Evolutionary conservation across 2,888 invertebrate genomes (phyloP).

Genomic region (Blomia tropicalis): DNA sequence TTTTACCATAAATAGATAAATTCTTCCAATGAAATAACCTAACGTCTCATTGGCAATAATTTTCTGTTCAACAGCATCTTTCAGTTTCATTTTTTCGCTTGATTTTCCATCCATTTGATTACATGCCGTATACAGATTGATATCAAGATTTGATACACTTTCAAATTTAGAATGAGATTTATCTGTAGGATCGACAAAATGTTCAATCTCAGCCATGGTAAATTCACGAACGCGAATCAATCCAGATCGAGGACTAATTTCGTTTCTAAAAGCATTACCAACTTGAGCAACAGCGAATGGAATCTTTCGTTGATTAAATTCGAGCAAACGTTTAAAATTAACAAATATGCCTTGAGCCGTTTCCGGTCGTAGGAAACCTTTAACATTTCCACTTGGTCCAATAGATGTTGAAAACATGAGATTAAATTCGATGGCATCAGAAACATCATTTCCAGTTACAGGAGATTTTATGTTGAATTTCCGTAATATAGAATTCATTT

Average conservation of each 20-base stretch:
- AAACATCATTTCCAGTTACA: slow-evolving; percentile 74
- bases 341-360: slow-evolving; percentile 99
- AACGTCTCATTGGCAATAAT: slow-evolving; percentile 91
- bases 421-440: slow-evolving; percentile 94
- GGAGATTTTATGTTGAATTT: slow-evolving; percentile 89
- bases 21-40: slow-evolving; percentile 92
- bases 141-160: slow-evolving; percentile 51
- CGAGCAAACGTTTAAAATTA: slow-evolving; percentile 89
- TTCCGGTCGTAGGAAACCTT: slow-evolving; percentile 89
- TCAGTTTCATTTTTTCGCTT: slow-evolving; percentile 57
- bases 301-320: slow-evolving; percentile 86
- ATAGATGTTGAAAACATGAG: slow-evolving; percentile 97
- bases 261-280: slow-evolving; percentile 93
- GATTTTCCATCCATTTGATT: slow-evolving; percentile 80
- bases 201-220: slow-evolving; percentile 99
- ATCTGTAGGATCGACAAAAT: slow-evolving; percentile 81
- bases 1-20: slow-evolving; percentile 67
- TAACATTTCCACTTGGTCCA: slow-evolving; percentile 83
- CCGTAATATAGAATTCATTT: slow-evolving; percentile 67
- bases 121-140: slow-evolving; percentile 81
- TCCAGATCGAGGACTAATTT: slow-evolving; percentile 94
- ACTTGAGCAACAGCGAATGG: slow-evolving; percentile 99
- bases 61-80: slow-evolving; percentile 65
- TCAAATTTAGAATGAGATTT: slow-evolving; percentile 66
- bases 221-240: slow-evolving; percentile 90